Evolutionary conservation across 2,888 invertebrate genomes (phyloP).

Genomic region (Ophioninae sp.): DNA sequence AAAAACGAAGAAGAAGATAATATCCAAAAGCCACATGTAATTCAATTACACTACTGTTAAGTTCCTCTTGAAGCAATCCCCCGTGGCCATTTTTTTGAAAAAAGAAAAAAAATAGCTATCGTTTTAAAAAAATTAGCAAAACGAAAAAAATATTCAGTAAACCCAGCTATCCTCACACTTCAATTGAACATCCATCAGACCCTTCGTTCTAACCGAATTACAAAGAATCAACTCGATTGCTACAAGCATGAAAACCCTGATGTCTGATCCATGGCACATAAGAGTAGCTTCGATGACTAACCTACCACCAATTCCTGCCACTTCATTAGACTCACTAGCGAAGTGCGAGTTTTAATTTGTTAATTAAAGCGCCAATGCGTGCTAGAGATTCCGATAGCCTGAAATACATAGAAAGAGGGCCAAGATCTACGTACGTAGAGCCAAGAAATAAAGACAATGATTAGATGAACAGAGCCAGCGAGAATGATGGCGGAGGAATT

Average conservation of each 20-base stretch:
- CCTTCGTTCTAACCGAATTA: no score
- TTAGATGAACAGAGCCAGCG: constrained; percentile 65
- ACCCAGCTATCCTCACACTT: no score
- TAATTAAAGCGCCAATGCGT: neutral
- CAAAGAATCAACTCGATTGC: neutral
- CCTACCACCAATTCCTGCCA: neutral
- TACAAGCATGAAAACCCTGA: neutral
- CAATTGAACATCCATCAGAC: no score
- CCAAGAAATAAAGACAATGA: constrained; percentile 51
- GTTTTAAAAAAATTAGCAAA: no score
- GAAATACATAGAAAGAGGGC: neutral
- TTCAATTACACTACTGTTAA: no score
- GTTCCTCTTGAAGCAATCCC: no score
- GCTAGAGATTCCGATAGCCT: neutral
- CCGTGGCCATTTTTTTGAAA: no score
- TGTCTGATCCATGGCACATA: neutral
- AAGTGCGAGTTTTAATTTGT: neutral
- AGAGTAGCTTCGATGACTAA: neutral
- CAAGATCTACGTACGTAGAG: constrained; percentile 1
- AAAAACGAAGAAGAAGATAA: no score
- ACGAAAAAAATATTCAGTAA: no score
- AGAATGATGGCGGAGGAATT: constrained; percentile 68
- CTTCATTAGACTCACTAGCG: neutral
- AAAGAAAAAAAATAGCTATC: no score
- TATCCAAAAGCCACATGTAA: no score